Base-by-base conservation (phyloP, 2,888 invertebrate genomes). In the Temnothorax ravouxi region DNA sequence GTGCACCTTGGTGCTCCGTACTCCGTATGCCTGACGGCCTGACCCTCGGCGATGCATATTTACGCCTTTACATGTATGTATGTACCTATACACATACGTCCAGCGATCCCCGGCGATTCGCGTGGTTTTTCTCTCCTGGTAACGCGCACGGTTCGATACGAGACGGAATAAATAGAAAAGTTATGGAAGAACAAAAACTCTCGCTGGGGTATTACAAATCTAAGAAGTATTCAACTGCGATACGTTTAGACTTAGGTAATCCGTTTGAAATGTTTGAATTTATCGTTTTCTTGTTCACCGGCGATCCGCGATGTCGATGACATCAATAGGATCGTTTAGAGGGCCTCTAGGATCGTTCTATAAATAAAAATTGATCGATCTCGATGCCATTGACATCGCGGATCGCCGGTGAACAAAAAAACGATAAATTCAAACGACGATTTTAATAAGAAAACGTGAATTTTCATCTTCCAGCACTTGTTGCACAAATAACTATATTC, bases 71-170 rank as follows among this genome's bases (percentile, higher is more conserved):
- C 54, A 71, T 21, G 3, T 34, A 54, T 21, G 3, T 34, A 54
- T 52, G 15, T 25, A 56, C 8, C 1, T 6, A 34, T 54, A 54
- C 9, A 21, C 3, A 6, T 34, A 34, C 3, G 54, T 41, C 64
- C 44, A 38, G 62, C 41, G n/a, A 8, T 3, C 38, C 29, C 38
- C 47, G 25, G 34, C 34, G 34, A 0, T 34, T 38, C 34, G 52
- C 66, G 25, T 8, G 18, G 47, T 71, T 41, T 9, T 71, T 41
- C n/a, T 54, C 11, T 34, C 54, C 18, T 41, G 3, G 15, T 34
- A 54, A 41, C 71, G 21, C 21, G 15, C 69, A 71, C 21, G 71
- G 71, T 54, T 71, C 71, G 21, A 71, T 71, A 54, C 15, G 18
- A 29, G 5, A 21, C 13, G 34, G n/a, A 71, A 71, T 71, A 71